Base-by-base conservation (phyloP, 1,140 invertebrate genomes). In the Ostrea edulis region DNA sequence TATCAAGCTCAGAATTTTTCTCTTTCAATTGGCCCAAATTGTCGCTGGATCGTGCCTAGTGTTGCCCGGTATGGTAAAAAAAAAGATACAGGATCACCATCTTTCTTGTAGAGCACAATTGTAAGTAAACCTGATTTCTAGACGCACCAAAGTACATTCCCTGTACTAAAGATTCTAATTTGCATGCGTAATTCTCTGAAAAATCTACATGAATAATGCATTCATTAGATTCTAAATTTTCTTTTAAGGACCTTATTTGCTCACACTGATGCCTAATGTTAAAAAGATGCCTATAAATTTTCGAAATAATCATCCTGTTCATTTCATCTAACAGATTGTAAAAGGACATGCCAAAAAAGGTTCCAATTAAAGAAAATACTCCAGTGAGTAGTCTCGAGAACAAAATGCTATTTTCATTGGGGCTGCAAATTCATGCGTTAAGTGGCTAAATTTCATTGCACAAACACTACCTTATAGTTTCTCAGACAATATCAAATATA, bases 11-110 rank as follows among this genome's bases (percentile, higher is more conserved):
- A 51, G 87, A 89, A 54, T 90, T 71, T 84, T 84, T 71, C 14
- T 84, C 55, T 82, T 53, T 89, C 4, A 92, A 82, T 20, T 87
- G 65, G 25, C 85, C 65, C 88, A 92, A 62, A 92, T 89, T 51
- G 90, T 71, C 84, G 29, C 25, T 53, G 89, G 90, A 29, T n/a
- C 89, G 82, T 92, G 89, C 14, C 88, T 20, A n/a, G 55, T 20
- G 20, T 22, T 53, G 62, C 89, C 89, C 4, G 89, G 90, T 8
- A 92, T 86, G 22, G 71, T 25, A 83, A 54, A 44, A n/a, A n/a
- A n/a, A 91, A 89, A 86, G 89, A 81, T 90, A 4, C 2, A 82
- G 81, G 81, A 12, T 71, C 44, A 22, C 7, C n/a, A 84, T 54
- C 9, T 71, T 77, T 54, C 55, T 12, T 54, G 12, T 44, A 29